Evolutionary conservation across 1,140 invertebrate species (phyloP).

Genomic region (Oscheius sp.): DNA sequence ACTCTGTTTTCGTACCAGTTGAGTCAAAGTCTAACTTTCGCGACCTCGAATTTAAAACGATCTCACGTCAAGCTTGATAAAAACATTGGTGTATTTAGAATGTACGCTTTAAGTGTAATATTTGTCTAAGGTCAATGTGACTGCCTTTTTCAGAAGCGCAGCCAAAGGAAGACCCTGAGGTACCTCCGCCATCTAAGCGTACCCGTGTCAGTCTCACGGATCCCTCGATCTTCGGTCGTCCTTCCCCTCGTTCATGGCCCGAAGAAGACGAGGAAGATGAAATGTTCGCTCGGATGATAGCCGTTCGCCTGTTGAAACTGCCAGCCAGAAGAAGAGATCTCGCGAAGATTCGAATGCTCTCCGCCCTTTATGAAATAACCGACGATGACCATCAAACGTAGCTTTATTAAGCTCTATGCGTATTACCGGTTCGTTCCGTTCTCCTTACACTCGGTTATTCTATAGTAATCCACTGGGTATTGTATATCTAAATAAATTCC

Average conservation of each 20-base stretch:
- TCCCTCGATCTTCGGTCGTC: neutral
- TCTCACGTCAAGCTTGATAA: neutral
- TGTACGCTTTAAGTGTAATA: neutral
- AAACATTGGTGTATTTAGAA: neutral
- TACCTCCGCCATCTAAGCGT: neutral
- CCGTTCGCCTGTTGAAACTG: no score
- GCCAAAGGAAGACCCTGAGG: neutral
- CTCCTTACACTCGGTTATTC: no score
- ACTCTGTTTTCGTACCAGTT: neutral
- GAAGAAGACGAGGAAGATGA: slow-evolving; percentile 34
- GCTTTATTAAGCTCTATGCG: no score
- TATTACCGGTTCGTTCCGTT: no score
- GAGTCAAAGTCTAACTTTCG: neutral
- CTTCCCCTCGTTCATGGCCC: slow-evolving; percentile 10
- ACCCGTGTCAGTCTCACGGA: slow-evolving; percentile 6
- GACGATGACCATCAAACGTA: no score
- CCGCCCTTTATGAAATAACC: no score
- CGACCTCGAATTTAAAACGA: neutral
- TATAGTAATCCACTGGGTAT: no score
- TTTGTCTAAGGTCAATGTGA: neutral
- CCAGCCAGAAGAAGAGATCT: no score
- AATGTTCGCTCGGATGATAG: slow-evolving; percentile 28
- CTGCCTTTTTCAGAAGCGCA: neutral
- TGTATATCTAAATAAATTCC: no score
- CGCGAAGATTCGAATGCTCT: no score